Conservation (phyloP, 92 coral and sea anemone species). For the Plumapathes pennacea region DNA sequence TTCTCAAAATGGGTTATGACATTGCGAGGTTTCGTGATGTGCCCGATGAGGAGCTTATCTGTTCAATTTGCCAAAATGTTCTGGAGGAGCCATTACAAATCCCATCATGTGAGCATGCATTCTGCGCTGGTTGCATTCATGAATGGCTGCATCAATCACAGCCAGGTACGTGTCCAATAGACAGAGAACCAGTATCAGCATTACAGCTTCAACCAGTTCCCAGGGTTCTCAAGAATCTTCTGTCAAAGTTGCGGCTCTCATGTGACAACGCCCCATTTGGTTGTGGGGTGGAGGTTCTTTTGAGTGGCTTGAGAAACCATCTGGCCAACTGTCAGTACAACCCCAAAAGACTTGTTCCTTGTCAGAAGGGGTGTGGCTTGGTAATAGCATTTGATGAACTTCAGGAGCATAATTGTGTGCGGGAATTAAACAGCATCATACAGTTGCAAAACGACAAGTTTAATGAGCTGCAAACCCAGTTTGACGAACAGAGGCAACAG, state of each 20-base stretch:
- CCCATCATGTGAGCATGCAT: conserved; percentile 90
- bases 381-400: conserved; percentile 89
- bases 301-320: conserved; percentile 75
- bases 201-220: conserved; percentile 85
- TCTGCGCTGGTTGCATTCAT: conserved; percentile 89
- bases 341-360: conserved; percentile 82
- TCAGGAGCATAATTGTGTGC: conserved; percentile 82
- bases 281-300: conserved; percentile 71
- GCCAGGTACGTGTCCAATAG: conserved; percentile 84
- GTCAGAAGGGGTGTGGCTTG: conserved; percentile 87
- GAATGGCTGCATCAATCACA: conserved; percentile 89
- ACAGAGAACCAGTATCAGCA: conserved; percentile 73
- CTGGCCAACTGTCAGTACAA: conserved; percentile 85
- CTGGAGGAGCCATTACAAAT: conserved; percentile 91
- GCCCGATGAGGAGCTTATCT: conserved; percentile 83
- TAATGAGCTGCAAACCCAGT: conserved; percentile 85
- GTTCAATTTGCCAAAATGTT: conserved; percentile 83
- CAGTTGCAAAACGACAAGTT: conserved; percentile 82
- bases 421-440: conserved; percentile 71
- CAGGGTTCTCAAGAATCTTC: conserved; percentile 76
- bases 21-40: conserved; percentile 69
- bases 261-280: conserved; percentile 88
- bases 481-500: conserved; percentile 85
- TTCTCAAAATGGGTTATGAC: conserved; percentile 80
- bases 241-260: conserved; percentile 73